A percentile compares a stretch with the other conserved stretches of the same genome.
Evolutionary conservation across 2,888 invertebrate genomes (phyloP).

Genomic region (Alitta virens): DNA sequence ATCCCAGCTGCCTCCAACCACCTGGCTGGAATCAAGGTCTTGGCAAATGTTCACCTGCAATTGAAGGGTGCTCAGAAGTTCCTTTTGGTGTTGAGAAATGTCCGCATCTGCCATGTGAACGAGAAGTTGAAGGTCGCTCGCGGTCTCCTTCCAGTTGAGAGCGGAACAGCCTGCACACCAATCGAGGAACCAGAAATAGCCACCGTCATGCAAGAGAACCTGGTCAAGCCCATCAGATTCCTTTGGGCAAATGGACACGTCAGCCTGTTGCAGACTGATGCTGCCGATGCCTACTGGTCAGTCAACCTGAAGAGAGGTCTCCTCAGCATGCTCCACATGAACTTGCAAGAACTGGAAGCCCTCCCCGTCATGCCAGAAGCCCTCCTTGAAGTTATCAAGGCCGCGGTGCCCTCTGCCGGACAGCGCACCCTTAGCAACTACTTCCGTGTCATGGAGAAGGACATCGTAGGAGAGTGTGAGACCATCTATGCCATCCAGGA

Average conservation of each 20-base stretch:
- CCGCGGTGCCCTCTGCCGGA: not conserved
- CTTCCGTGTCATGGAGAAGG: constrained; percentile 40
- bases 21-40: constrained; percentile 50
- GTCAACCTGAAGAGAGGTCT: constrained; percentile 57
- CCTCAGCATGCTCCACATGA: constrained; percentile 46
- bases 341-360: constrained; percentile 24
- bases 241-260: constrained; percentile 28
- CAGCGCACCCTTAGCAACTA: constrained; percentile 13
- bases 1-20: constrained; percentile 44
- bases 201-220: constrained; percentile 8
- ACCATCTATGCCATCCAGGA: constrained; percentile 37
- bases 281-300: constrained; percentile 53
- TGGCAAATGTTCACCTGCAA: constrained; percentile 36
- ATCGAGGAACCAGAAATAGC: not conserved
- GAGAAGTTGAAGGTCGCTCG: constrained; percentile 18
- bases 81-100: constrained; percentile 25
- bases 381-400: not conserved
- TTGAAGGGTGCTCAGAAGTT: constrained; percentile 21
- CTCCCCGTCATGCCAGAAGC: not conserved
- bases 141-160: not conserved
- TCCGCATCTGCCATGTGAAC: constrained; percentile 31
- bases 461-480: constrained; percentile 45
- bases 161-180: not conserved
- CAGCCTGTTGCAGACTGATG: not conserved
- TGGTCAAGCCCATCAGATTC: constrained; percentile 35